Conservation (phyloP, 1,140 invertebrate species). For the Drosophila suzukii region DNA sequence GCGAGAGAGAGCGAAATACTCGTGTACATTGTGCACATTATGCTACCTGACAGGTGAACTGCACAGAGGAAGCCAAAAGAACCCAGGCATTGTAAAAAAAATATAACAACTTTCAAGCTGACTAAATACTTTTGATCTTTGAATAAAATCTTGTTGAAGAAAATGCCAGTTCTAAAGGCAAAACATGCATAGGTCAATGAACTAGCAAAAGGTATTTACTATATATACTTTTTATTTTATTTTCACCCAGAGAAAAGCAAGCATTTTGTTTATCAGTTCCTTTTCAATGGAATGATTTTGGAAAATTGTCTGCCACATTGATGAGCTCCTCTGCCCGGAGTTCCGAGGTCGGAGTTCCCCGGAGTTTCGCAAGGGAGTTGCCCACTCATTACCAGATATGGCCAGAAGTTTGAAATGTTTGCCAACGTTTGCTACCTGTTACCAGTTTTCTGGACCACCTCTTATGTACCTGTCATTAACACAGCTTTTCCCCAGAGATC, state of each 20-base stretch:
- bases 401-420: conserved; percentile 21
- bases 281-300: too few species aligned
- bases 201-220: too few species aligned
- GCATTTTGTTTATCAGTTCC: too few species aligned
- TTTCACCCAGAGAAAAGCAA: too few species aligned
- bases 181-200: background rate
- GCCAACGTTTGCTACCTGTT: conserved; percentile 6
- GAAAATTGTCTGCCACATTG: conserved; percentile 22
- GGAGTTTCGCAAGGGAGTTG: conserved; percentile 21
- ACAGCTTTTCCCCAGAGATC: conserved; percentile 2
- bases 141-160: background rate
- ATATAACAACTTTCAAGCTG: background rate
- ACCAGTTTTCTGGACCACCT: conserved; percentile 4
- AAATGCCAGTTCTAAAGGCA: background rate
- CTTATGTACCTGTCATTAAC: conserved; percentile 13
- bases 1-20: conserved; percentile 17
- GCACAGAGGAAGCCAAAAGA: conserved; percentile 14
- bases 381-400: conserved; percentile 31
- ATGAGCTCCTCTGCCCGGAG: conserved; percentile 23
- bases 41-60: conserved; percentile 45
- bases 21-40: conserved; percentile 50
- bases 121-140: background rate
- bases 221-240: too few species aligned
- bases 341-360: background rate
- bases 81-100: conserved; percentile 10